These are phyloP conservation scores for Tyto alba DNA, from an alignment of 2,113 vertebrate genomes.

Conservation along the genomic window DNA sequence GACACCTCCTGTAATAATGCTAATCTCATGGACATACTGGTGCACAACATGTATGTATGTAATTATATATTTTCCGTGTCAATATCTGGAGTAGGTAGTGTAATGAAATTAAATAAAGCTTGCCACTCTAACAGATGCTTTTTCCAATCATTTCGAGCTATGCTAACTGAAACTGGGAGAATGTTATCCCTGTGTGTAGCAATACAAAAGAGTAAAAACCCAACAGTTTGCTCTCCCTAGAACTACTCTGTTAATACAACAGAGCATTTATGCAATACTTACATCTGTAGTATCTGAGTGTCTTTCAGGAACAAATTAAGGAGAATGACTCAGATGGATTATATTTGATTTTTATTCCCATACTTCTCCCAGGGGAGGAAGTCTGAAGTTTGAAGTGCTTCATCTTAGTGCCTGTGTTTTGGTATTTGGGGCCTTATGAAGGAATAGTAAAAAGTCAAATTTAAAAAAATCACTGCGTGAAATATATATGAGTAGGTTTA, in stretches of 20 bases:
- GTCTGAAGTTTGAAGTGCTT: background rate
- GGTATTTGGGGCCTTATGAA: background rate
- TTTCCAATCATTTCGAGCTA: background rate
- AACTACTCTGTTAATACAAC: background rate
- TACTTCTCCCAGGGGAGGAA: background rate
- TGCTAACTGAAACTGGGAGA: background rate
- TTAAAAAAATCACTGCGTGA: background rate
- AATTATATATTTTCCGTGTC: background rate
- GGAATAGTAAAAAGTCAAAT: background rate
- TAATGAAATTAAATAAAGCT: background rate
- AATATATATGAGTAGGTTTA: background rate
- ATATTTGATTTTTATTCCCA: background rate
- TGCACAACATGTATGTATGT: background rate
- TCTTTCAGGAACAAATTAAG: background rate
- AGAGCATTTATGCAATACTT: background rate
- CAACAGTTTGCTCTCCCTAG: background rate
- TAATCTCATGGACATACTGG: background rate
- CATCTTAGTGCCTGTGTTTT: background rate
- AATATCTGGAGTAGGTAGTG: background rate
- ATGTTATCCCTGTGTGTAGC: background rate
- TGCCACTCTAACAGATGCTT: background rate
- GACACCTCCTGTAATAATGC: background rate
- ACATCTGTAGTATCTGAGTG: background rate
- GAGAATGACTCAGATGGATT: background rate
- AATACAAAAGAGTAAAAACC: background rate